phyloP scores from a whole-genome alignment of 2,888 invertebrate species.

The Chromoteleia sp. region DNA sequence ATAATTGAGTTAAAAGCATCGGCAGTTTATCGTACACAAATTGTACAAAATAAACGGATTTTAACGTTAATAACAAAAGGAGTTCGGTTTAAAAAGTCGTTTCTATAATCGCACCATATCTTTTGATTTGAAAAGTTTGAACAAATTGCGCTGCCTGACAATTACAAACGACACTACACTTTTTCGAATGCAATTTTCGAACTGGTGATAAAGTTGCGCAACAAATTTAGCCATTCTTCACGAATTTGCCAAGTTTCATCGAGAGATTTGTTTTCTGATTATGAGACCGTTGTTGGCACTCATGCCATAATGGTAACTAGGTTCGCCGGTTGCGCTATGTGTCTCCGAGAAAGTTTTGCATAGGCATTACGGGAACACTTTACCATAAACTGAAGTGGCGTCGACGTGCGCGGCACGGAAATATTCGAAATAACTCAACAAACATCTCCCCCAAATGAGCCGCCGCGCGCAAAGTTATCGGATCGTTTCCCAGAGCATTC shows the following conservation, averaged over 20 bases:
- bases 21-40: background rate
- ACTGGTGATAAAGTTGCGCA: conserved; percentile 40
- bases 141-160: conserved; percentile 26
- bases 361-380: conserved; percentile 55
- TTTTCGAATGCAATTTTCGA: conserved; percentile 43
- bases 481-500: conserved; percentile 34
- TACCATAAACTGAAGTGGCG: conserved; percentile 38
- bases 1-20: conserved; percentile 3
- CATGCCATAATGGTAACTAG: conserved; percentile 45
- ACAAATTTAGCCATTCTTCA: conserved; percentile 59
- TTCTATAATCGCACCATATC: conserved; percentile 30
- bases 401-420: conserved; percentile 45
- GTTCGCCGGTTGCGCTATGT: conserved; percentile 38
- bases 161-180: conserved; percentile 40
- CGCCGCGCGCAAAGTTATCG: conserved; percentile 39
- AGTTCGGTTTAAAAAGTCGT: background rate
- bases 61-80: background rate
- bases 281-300: conserved; percentile 58
- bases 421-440: conserved; percentile 65
- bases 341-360: conserved; percentile 58
- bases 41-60: background rate
- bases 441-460: conserved; percentile 41
- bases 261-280: conserved; percentile 65
- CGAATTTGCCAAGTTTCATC: conserved; percentile 44
- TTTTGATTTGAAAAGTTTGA: conserved; percentile 28